Conservation (phyloP, 2,888 invertebrate genomes). For the Campopleginae sp. region DNA sequence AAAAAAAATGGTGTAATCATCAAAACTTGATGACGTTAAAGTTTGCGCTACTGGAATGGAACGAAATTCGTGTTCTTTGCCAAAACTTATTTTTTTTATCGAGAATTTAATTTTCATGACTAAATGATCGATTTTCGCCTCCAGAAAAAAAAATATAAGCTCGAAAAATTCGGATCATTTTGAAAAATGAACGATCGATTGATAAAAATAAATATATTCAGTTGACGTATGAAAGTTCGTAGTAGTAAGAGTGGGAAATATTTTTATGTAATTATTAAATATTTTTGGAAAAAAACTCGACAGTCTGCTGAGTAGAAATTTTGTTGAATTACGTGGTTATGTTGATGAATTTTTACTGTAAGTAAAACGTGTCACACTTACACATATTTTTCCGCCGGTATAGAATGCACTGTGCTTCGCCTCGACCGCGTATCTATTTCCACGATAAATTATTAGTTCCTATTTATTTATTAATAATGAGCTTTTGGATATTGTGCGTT, state of each 20-base stretch:
- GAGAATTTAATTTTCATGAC: no score
- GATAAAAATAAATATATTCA: no score
- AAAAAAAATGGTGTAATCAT: no score
- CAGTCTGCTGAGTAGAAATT: background rate
- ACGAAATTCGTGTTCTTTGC: no score
- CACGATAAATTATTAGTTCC: slow-evolving; percentile 19
- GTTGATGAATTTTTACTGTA: background rate
- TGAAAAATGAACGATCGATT: no score
- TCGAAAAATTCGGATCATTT: no score
- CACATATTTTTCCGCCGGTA: slow-evolving; percentile 88
- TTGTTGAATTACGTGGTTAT: background rate
- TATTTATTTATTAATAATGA: background rate
- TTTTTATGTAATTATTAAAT: background rate
- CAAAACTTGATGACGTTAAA: no score
- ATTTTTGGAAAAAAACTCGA: background rate
- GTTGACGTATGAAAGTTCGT: no score
- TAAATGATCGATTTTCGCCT: no score
- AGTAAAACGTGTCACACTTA: slow-evolving; percentile 41
- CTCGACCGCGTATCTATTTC: slow-evolving; percentile 89
- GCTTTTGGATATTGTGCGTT: background rate
- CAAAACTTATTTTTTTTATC: no score
- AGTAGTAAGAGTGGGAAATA: background rate
- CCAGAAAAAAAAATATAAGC: no score
- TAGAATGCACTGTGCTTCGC: slow-evolving; percentile 92
- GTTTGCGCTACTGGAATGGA: no score